Conservation (phyloP, 2,797 vertebrate genomes). For the Myoxocephalus aenaeus region DNA sequence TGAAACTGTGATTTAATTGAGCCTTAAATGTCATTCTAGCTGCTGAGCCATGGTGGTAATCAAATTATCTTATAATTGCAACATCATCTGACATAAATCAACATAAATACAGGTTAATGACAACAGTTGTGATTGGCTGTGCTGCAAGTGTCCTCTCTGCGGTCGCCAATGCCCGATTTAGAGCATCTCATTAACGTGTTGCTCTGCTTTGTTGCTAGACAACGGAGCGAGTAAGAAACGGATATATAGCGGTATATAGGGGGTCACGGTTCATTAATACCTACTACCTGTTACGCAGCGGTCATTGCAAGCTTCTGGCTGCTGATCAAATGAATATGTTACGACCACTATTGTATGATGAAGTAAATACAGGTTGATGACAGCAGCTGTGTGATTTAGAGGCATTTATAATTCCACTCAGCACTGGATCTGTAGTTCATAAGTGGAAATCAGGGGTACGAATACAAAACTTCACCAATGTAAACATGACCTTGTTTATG, state of each 20-base stretch:
- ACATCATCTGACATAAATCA: neutral
- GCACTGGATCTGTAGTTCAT: no score
- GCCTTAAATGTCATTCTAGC: conserved; percentile 3
- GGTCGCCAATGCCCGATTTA: neutral
- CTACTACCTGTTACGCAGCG: neutral
- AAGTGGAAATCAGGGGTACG: no score
- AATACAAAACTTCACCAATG: no score
- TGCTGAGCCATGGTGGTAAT: neutral
- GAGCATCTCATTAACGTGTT: neutral
- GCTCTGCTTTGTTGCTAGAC: neutral
- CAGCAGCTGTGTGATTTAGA: neutral
- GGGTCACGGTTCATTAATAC: neutral
- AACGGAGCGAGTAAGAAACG: no score
- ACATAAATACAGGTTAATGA: neutral
- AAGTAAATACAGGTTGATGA: neutral
- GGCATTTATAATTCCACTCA: neutral
- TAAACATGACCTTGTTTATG: no score
- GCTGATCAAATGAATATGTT: neutral
- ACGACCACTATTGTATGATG: neutral
- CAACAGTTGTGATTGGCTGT: neutral
- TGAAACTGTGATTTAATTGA: neutral
- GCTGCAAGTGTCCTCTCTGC: neutral
- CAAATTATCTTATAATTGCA: neutral
- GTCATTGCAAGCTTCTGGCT: neutral
- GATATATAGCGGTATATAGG: no score